Percentiles rank a stretch among this genome's conserved stretches.
phyloP scores from a whole-genome alignment of 2,113 vertebrate species.

The Smithornis capensis region DNA sequence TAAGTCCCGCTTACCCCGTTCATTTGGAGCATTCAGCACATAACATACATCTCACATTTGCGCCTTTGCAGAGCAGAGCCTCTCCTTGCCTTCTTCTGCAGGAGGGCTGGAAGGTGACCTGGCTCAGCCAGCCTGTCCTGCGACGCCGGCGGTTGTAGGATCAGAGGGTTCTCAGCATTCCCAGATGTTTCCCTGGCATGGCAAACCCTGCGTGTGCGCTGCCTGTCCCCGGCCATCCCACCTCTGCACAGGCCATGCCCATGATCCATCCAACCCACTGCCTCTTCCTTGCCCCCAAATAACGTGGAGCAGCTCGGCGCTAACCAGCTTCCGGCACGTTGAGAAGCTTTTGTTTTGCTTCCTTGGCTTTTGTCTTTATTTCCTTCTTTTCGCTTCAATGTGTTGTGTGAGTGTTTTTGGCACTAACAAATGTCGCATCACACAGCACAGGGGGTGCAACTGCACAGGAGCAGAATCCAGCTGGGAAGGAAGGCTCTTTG shows the following conservation, averaged over 20 bases:
- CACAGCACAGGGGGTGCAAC: background rate
- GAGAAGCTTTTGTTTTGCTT: constrained; percentile 22
- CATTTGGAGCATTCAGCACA: constrained; percentile 49
- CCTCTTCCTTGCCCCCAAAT: background rate
- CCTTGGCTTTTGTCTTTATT: constrained; percentile 26
- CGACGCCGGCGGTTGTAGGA: background rate
- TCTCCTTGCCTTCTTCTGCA: background rate
- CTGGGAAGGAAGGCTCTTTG: background rate
- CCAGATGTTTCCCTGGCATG: background rate
- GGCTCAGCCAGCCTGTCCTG: background rate
- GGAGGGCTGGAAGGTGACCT: background rate
- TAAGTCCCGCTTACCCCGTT: constrained; percentile 51
- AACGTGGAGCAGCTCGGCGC: background rate
- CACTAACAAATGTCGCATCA: background rate
- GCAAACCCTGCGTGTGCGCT: background rate
- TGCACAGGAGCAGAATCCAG: background rate
- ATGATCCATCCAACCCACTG: constrained; percentile 36
- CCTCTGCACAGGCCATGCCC: constrained; percentile 38
- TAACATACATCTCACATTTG: constrained; percentile 41
- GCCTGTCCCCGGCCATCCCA: constrained; percentile 8
- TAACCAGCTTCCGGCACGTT: background rate
- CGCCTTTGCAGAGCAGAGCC: constrained; percentile 28
- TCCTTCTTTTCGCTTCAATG: background rate
- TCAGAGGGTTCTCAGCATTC: background rate
- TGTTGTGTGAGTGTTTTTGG: background rate